Conservation (phyloP, 2,113 vertebrate genomes). For the Haplochromis vanheusdeni region DNA sequence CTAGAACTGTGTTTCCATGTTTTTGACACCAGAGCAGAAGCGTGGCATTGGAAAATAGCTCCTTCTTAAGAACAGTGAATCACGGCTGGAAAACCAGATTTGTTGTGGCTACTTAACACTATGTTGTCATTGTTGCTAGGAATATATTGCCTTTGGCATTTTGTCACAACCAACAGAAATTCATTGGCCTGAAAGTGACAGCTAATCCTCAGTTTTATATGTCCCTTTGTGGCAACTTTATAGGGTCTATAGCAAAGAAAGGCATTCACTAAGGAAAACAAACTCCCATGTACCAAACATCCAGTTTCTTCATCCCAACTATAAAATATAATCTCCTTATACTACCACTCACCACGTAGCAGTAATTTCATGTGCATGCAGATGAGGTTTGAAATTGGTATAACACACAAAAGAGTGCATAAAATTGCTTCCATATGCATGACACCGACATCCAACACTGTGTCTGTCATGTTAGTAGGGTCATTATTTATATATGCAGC, state of each 20-base stretch:
- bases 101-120: constrained; percentile 21
- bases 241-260: neutral
- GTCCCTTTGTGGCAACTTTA: neutral
- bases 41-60: neutral
- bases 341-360: neutral
- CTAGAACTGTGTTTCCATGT: neutral
- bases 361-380: neutral
- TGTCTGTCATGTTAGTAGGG: neutral
- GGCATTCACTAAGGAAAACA: neutral
- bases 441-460: neutral
- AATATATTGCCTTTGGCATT: constrained; percentile 11
- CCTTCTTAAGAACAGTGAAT: neutral
- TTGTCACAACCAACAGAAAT: neutral
- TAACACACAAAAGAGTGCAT: neutral
- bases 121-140: constrained; percentile 1
- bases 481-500: neutral
- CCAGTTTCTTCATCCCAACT: neutral
- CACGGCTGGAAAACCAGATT: constrained; percentile 28
- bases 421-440: neutral
- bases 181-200: neutral
- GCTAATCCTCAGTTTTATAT: constrained; percentile 13
- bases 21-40: constrained; percentile 13
- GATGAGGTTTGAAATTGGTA: neutral
- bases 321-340: neutral
- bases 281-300: neutral